Conservation (phyloP, 2,797 vertebrate genomes). For the Heliangelus exortis region DNA sequence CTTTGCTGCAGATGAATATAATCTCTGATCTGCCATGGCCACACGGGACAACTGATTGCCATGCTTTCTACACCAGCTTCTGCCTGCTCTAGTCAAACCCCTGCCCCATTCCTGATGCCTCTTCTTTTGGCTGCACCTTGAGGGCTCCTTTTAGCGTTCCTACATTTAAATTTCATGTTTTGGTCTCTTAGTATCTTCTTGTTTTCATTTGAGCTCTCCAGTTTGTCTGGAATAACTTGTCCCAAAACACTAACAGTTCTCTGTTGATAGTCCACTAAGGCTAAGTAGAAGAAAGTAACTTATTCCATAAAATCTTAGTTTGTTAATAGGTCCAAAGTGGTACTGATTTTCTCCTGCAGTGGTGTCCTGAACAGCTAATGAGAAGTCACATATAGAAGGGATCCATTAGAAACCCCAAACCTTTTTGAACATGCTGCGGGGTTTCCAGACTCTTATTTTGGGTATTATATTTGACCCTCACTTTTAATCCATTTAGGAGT, state of each 20-base stretch:
- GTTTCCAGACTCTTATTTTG: background rate
- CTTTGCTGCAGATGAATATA: background rate
- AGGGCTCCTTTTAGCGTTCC: background rate
- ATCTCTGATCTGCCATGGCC: background rate
- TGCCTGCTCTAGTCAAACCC: background rate
- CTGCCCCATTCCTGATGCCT: background rate
- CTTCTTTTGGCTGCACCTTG: rapidly evolving
- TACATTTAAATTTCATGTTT: background rate
- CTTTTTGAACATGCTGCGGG: background rate
- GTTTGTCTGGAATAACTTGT: background rate
- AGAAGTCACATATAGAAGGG: background rate
- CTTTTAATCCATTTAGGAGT: background rate
- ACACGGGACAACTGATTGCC: background rate
- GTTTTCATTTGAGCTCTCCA: background rate
- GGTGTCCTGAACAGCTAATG: background rate
- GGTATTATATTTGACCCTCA: background rate
- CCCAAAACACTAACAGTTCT: background rate
- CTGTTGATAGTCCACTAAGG: background rate
- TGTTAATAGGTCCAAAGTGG: background rate
- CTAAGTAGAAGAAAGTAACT: background rate
- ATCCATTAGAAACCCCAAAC: background rate
- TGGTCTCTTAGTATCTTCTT: background rate
- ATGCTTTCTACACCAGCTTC: background rate
- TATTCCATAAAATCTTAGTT: background rate
- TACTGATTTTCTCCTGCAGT: background rate